Conservation (phyloP, 2,797 vertebrate genomes). For the Enteromius fasciolatus region DNA sequence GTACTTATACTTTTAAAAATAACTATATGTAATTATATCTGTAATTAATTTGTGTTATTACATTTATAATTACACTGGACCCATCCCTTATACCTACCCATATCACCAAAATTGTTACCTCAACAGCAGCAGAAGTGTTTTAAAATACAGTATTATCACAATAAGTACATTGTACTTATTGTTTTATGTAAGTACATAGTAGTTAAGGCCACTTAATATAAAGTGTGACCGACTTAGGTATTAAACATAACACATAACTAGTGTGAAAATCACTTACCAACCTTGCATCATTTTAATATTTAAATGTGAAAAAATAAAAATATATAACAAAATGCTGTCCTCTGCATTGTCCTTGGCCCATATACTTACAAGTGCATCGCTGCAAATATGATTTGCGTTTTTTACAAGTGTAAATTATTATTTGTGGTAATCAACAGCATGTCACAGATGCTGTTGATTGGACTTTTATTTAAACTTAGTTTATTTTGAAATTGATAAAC, state of each 20-base stretch:
- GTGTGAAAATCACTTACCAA: background rate
- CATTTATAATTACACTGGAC: too few relatives aligned
- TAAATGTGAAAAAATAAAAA: background rate
- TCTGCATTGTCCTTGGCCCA: background rate
- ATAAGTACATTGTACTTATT: too few relatives aligned
- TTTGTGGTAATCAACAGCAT: background rate
- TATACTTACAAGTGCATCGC: background rate
- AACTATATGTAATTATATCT: too few relatives aligned
- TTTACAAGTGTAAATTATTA: background rate
- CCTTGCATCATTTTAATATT: background rate
- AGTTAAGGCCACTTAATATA: too few relatives aligned
- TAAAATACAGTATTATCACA: too few relatives aligned
- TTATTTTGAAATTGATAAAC: slow-evolving; percentile 17
- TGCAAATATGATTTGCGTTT: background rate
- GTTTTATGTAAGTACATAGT: too few relatives aligned
- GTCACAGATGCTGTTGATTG: background rate
- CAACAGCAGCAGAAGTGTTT: too few relatives aligned
- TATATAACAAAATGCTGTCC: background rate
- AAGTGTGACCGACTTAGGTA: background rate
- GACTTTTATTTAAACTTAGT: background rate
- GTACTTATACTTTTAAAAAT: too few relatives aligned
- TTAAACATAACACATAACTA: background rate
- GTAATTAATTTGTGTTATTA: too few relatives aligned
- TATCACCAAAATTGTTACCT: too few relatives aligned
- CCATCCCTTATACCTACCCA: too few relatives aligned